Conservation (phyloP, 2,888 invertebrate genomes). For the Agelastica alni region DNA sequence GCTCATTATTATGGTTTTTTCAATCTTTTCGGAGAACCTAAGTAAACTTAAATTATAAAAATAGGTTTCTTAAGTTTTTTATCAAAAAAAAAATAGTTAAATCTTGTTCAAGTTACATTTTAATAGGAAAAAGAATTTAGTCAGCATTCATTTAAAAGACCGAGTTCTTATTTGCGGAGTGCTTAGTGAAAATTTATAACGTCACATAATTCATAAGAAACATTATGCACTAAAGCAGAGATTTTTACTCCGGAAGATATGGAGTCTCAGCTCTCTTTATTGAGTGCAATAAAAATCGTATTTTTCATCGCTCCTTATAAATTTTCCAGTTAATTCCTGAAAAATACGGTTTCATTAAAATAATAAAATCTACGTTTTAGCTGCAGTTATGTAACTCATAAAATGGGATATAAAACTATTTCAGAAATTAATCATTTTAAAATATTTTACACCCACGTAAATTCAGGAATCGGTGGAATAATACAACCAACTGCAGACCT, state of each 20-base stretch:
- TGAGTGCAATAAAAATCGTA: constrained; percentile 11
- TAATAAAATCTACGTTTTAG: too few species aligned
- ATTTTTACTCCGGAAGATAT: constrained; percentile 11
- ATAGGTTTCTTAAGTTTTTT: too few species aligned
- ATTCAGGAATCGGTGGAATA: too few species aligned
- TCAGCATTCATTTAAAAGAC: constrained; percentile 2
- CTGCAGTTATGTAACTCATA: too few species aligned
- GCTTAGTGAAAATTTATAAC: constrained; percentile 5
- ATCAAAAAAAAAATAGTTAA: not conserved
- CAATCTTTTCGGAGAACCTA: too few species aligned
- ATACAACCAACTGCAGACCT: too few species aligned
- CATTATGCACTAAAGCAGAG: constrained; percentile 11
- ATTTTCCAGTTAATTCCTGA: constrained; percentile 1
- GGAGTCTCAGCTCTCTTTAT: constrained; percentile 11
- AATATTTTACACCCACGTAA: too few species aligned
- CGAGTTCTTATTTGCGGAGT: constrained; percentile 8
- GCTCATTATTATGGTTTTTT: too few species aligned
- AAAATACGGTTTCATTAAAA: not conserved
- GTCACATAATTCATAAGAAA: constrained; percentile 6
- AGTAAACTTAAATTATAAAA: too few species aligned
- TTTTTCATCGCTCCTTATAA: constrained; percentile 6
- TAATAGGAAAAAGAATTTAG: constrained; percentile 4
- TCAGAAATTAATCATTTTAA: too few species aligned
- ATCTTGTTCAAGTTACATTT: constrained; percentile 1
- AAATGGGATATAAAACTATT: too few species aligned